phyloP scores from a whole-genome alignment of 2,888 invertebrate species.

The Nephrotoma flavescens region DNA sequence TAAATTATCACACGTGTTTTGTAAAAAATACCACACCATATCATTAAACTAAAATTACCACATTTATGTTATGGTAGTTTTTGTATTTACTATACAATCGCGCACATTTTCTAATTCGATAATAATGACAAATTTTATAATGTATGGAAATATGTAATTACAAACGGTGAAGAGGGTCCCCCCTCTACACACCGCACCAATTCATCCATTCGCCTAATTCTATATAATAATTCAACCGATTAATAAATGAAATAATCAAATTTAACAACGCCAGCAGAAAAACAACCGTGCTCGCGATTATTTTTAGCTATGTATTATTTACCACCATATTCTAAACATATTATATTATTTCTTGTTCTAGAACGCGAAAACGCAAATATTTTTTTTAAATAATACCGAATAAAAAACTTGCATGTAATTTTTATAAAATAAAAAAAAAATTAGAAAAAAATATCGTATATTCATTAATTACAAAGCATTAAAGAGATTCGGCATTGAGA shows the following conservation, averaged over 20 bases:
- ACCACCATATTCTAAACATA: not conserved
- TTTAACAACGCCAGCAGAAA: not conserved
- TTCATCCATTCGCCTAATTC: not conserved
- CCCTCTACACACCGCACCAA: not conserved
- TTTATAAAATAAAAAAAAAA: not conserved
- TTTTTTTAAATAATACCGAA: not conserved
- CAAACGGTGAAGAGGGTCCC: not conserved
- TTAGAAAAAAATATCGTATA: not conserved
- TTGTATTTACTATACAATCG: not conserved
- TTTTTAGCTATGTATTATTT: not conserved
- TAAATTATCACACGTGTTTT: not conserved
- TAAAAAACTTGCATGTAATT: slow-evolving; percentile 4
- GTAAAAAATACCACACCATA: not conserved
- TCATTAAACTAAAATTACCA: not conserved
- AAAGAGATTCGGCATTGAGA: slow-evolving; percentile 5
- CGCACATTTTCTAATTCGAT: not conserved
- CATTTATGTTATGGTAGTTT: not conserved
- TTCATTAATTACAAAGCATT: slow-evolving; percentile 6
- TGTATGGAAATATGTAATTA: not conserved
- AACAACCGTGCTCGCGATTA: not conserved
- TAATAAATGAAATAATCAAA: not conserved
- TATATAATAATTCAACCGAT: not conserved
- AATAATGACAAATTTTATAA: not conserved
- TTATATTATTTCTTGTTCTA: not conserved
- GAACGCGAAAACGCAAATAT: not conserved